Base-by-base conservation (phyloP, 2,888 invertebrate species). In the Sinopyrophorus schimmeli region DNA sequence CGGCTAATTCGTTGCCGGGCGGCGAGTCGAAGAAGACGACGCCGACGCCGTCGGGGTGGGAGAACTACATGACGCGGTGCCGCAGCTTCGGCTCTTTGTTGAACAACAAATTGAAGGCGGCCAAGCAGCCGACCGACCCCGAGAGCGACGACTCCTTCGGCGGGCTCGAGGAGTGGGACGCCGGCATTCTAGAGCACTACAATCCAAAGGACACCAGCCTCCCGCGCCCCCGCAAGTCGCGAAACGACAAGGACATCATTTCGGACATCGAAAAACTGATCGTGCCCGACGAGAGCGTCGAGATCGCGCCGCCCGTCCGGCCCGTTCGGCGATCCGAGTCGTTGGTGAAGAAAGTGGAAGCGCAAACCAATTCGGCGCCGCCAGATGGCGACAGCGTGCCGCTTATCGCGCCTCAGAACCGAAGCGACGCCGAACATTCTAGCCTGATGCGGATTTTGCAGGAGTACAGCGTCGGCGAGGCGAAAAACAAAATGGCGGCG, bases 101-200 rank as follows among this genome's bases (percentile, higher is more conserved):
- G 48, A 61, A 76, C 3, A 74, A 73, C 27, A 74, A 72, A 55
- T 58, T 73, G 43, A 69, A 68, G 47, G 56, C 56, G 5, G 39
- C 57, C 7, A 71, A 72, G 57, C 63, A 61, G 12, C 70, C 67
- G 2, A 65, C 65, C 2, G 73, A 72, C 44, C 66, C 70, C 9
- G 75, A 75, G 51, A 75, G 75, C 50, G 76, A 75, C 47, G 75
- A 76, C 49, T 76, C 75, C 6, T 73, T 76, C 57, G 75, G 74
- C 20, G 73, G 72, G 27, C 61, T 75, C 39, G 76, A 77, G 58
- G 76, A 77, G 59, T 77, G 77, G 77, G 76, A 76, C 54, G 57
- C 77, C 14, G 71, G 72, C 10, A 69, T 76, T 20, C 69, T 75
- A 21, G 75, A 76, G 59, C 74, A 76, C 61, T 73, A 74, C 17